Conservation (phyloP, 2,797 vertebrate species). For the Acanthurus lineatus region DNA sequence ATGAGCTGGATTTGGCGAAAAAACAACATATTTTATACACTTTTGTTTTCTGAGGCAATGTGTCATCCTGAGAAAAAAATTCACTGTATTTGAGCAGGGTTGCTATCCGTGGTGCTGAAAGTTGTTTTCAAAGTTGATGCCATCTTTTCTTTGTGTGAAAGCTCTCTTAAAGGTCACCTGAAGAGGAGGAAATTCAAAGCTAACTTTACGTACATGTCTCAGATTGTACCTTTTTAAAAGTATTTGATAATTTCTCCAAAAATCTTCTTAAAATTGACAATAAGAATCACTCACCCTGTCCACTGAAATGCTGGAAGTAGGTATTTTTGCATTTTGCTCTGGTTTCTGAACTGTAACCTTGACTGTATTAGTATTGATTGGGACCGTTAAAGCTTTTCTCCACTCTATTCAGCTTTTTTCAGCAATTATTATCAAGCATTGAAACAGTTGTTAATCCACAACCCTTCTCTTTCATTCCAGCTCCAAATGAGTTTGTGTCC, state of each 20-base stretch:
- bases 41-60: not conserved
- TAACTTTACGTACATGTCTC: not conserved
- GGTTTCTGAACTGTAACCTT: not conserved
- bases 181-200: not conserved
- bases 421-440: not conserved
- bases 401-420: not conserved
- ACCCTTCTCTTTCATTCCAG: constrained; percentile 58
- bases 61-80: not conserved
- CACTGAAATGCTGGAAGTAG: not conserved
- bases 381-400: not conserved
- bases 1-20: not conserved
- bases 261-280: no score
- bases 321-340: not conserved
- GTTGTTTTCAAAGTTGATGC: not conserved
- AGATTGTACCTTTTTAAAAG: not conserved
- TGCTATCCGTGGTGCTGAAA: not conserved
- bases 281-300: not conserved
- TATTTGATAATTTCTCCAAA: not conserved
- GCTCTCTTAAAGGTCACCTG: not conserved
- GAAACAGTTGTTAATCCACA: not conserved
- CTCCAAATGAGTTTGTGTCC: constrained; percentile 83
- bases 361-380: no score
- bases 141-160: not conserved
- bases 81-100: not conserved
- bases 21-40: not conserved